These are phyloP conservation scores for Verasper variegatus DNA, from an alignment of 2,113 vertebrate species.

Conservation along the genomic window DNA sequence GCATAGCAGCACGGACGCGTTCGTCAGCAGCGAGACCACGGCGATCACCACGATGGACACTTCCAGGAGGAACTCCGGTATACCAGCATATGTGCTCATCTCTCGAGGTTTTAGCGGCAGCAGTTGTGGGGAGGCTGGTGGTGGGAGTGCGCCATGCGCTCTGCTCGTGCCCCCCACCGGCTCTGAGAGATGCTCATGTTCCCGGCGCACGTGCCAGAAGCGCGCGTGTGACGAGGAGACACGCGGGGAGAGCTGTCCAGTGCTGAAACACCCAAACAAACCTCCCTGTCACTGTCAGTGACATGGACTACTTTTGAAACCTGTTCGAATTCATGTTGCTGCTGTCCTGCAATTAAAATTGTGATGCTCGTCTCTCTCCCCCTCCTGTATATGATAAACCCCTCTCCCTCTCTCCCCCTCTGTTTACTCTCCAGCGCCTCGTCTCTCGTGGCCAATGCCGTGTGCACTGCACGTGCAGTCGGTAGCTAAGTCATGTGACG, in stretches of 20 bases:
- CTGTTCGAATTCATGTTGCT: neutral
- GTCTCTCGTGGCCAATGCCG: conserved; percentile 43
- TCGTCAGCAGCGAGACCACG: conserved; percentile 81
- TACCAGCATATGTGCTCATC: conserved; percentile 70
- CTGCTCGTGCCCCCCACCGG: conserved; percentile 22
- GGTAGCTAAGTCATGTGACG: conserved; percentile 73
- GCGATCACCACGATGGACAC: conserved; percentile 81
- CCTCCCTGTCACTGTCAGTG: neutral
- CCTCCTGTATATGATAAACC: neutral
- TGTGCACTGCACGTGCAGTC: conserved; percentile 71
- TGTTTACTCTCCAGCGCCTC: conserved; percentile 52
- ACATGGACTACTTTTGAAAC: neutral
- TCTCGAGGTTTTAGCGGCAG: conserved; percentile 66
- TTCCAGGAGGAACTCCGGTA: conserved; percentile 82
- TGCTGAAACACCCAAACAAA: conserved; percentile 78
- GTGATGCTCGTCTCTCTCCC: neutral
- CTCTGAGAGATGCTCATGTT: conserved; percentile 3
- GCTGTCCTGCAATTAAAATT: neutral
- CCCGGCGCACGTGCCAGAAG: conserved; percentile 18
- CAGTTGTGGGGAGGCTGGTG: conserved; percentile 20
- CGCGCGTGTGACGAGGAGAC: neutral
- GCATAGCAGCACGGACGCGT: conserved; percentile 84
- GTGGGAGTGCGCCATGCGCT: conserved; percentile 45
- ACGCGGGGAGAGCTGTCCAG: conserved; percentile 82
- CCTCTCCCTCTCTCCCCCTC: conserved; percentile 1